phyloP scores from a whole-genome alignment of 2,888 invertebrate genomes.

The Sphaerophoria rueppellii region DNA sequence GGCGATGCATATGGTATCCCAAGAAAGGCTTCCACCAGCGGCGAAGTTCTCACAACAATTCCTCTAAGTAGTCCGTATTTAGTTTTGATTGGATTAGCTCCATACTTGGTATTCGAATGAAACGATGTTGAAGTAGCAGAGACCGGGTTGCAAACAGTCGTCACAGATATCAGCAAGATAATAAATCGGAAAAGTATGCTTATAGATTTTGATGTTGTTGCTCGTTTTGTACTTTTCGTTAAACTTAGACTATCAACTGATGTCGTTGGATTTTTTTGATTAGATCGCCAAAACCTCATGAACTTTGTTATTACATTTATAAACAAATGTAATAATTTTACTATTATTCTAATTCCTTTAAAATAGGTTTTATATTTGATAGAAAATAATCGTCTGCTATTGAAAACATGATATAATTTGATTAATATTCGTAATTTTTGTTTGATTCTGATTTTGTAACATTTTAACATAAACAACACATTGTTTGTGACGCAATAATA shows the following conservation, averaged over 20 bases:
- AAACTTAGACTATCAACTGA: slow-evolving; percentile 20
- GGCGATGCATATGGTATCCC: slow-evolving; percentile 97
- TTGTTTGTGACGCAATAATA: slow-evolving; percentile 21
- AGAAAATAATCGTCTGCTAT: slow-evolving; percentile 17
- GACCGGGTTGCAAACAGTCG: slow-evolving; percentile 77
- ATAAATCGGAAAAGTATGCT: slow-evolving; percentile 72
- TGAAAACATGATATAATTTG: slow-evolving; percentile 18
- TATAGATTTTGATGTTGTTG: slow-evolving; percentile 24
- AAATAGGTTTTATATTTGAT: slow-evolving; percentile 26
- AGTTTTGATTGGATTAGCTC: slow-evolving; percentile 92
- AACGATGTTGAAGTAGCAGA: slow-evolving; percentile 79
- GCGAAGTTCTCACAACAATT: slow-evolving; percentile 90
- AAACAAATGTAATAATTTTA: neutral
- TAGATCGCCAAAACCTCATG: slow-evolving; percentile 17
- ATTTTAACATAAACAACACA: slow-evolving; percentile 5
- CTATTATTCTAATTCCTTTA: slow-evolving; percentile 9
- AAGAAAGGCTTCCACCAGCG: slow-evolving; percentile 93
- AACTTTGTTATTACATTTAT: slow-evolving; percentile 18
- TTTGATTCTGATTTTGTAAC: slow-evolving; percentile 5
- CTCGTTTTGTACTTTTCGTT: slow-evolving; percentile 29
- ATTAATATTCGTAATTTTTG: neutral
- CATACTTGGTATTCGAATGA: slow-evolving; percentile 87
- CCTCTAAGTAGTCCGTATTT: slow-evolving; percentile 95
- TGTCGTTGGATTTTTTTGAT: slow-evolving; percentile 21
- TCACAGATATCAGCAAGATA: slow-evolving; percentile 76